Conservation (phyloP, 1,140 invertebrate genomes). For the Trigoniulus corallinus region DNA sequence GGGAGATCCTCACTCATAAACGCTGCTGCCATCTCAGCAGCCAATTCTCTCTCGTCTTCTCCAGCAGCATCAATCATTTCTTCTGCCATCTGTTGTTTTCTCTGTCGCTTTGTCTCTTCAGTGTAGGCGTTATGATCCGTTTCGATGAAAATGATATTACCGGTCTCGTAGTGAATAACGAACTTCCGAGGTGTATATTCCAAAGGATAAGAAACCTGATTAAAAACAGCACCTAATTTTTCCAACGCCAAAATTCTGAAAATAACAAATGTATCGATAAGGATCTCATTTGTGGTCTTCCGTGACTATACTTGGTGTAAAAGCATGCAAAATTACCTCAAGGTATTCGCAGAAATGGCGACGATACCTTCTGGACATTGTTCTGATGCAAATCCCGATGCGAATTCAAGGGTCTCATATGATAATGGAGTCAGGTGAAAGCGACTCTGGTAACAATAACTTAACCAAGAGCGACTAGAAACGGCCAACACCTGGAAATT, state of each 20-base stretch:
- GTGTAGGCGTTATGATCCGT: slow-evolving; percentile 98
- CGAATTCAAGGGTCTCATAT: slow-evolving; percentile 93
- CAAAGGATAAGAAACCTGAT: slow-evolving; percentile 65
- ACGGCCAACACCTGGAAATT: slow-evolving; percentile 64
- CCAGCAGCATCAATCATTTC: slow-evolving; percentile 95
- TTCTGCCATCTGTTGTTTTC: slow-evolving; percentile 59
- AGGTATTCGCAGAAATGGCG: slow-evolving; percentile 93
- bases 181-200: slow-evolving; percentile 95
- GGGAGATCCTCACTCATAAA: slow-evolving; percentile 90
- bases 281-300: too few relatives aligned
- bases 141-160: slow-evolving; percentile 81
- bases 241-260: slow-evolving; percentile 83
- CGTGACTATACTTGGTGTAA: slow-evolving; percentile 4
- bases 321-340: slow-evolving; percentile 36
- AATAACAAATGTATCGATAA: slow-evolving; percentile 9
- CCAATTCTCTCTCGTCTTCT: slow-evolving; percentile 83
- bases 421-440: slow-evolving; percentile 91
- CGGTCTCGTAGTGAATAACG: slow-evolving; percentile 80
- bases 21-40: slow-evolving; percentile 90
- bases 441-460: slow-evolving; percentile 93
- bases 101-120: slow-evolving; percentile 84
- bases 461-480: slow-evolving; percentile 94
- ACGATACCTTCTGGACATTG: slow-evolving; percentile 99
- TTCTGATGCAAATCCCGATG: slow-evolving; percentile 94
- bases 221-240: slow-evolving; percentile 96